Conservation (phyloP, 2,797 vertebrate genomes). For the Gobionotothen gibberifrons region DNA sequence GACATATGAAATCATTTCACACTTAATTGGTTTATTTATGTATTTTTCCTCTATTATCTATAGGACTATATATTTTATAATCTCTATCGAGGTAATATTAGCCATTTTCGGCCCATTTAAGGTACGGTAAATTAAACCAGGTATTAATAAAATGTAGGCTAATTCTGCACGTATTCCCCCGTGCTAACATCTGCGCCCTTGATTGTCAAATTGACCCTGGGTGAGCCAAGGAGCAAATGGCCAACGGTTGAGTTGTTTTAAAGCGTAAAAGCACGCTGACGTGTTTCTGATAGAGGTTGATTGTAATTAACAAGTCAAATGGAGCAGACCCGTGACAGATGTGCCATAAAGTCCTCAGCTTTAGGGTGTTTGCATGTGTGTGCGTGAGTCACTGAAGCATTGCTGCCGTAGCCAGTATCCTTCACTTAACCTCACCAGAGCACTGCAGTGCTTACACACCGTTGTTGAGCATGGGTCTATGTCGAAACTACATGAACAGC, state of each 20-base stretch:
- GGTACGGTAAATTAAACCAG: not conserved
- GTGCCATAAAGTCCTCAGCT: slow-evolving; percentile 74
- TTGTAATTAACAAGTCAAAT: slow-evolving; percentile 84
- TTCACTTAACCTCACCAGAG: slow-evolving; percentile 70
- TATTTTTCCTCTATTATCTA: not conserved
- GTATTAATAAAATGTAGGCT: slow-evolving; percentile 28
- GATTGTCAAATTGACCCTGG: slow-evolving; percentile 42
- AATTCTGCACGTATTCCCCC: slow-evolving; percentile 5
- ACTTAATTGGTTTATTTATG: not conserved
- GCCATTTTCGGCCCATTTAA: not conserved
- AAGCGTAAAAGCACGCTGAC: slow-evolving; percentile 57
- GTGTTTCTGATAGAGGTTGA: slow-evolving; percentile 75
- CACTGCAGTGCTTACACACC: slow-evolving; percentile 35
- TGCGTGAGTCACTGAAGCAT: slow-evolving; percentile 35
- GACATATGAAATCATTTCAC: not conserved
- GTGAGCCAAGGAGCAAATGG: slow-evolving; percentile 57
- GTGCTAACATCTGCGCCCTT: slow-evolving; percentile 49
- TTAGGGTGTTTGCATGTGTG: slow-evolving; percentile 36
- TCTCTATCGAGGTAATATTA: not conserved
- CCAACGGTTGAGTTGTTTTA: slow-evolving; percentile 60
- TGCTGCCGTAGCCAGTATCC: slow-evolving; percentile 55
- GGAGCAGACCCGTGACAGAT: slow-evolving; percentile 83
- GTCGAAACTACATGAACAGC: slow-evolving; percentile 5
- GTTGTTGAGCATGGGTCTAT: slow-evolving; percentile 20
- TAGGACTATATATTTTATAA: not conserved